These are phyloP conservation scores for Agelas oroides DNA, from an alignment of 37 sponge, comb jelly and placozoan genomes.

Conservation along the genomic window DNA sequence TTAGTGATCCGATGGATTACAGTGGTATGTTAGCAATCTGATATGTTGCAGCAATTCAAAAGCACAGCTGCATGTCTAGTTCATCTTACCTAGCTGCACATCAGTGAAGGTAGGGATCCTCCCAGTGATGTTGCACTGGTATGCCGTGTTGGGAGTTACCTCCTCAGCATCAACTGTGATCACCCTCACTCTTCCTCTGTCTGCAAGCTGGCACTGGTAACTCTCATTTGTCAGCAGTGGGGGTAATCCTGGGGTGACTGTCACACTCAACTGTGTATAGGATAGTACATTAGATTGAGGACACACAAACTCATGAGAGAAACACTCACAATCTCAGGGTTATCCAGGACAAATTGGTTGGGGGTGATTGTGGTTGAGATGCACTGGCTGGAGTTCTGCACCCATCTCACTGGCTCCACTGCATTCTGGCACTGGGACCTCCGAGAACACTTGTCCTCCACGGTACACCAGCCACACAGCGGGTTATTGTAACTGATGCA, in stretches of 20 bases:
- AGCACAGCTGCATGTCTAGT: not conserved
- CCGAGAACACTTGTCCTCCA: slow-evolving; percentile 84
- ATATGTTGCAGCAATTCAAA: not conserved
- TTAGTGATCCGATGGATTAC: too few relatives aligned
- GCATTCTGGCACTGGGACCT: slow-evolving; percentile 68
- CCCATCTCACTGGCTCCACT: slow-evolving; percentile 28
- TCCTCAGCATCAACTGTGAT: not conserved
- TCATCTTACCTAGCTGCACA: not conserved
- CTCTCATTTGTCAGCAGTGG: slow-evolving; percentile 20
- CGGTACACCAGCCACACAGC: slow-evolving; percentile 87
- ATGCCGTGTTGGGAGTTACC: not conserved
- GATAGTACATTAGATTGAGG: too few relatives aligned
- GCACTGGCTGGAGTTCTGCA: slow-evolving; percentile 6
- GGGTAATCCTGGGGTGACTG: slow-evolving; percentile 40
- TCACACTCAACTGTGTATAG: slow-evolving; percentile 7
- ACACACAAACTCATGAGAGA: too few relatives aligned
- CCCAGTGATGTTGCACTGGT: slow-evolving; percentile 21
- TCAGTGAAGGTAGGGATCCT: slow-evolving; percentile 3
- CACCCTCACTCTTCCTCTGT: slow-evolving; percentile 1
- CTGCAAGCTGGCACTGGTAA: slow-evolving; percentile 36
- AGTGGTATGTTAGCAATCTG: too few relatives aligned
- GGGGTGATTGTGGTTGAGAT: slow-evolving; percentile 17
- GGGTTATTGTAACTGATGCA: slow-evolving; percentile 22
- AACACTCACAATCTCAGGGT: slow-evolving; percentile 12
- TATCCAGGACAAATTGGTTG: slow-evolving; percentile 24